Evolutionary conservation across 2,888 invertebrate genomes (phyloP).

Genomic region (Sturmia bella): DNA sequence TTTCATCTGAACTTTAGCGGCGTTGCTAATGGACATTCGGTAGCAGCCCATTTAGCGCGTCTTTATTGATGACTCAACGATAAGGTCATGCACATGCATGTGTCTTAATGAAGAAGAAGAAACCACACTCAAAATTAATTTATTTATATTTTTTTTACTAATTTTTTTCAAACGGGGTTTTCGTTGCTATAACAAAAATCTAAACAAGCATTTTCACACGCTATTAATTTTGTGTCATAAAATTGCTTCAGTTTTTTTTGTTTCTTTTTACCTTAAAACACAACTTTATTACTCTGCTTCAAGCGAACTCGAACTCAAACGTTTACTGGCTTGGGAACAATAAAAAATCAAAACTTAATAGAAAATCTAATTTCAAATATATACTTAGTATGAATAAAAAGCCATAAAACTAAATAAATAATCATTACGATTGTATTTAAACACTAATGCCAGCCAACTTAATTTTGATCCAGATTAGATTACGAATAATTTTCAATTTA

Average conservation of each 20-base stretch:
- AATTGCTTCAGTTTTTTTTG: not conserved
- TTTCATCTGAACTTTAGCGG: too few relatives aligned
- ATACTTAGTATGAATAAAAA: constrained; percentile 20
- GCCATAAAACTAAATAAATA: constrained; percentile 28
- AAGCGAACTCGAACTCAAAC: not conserved
- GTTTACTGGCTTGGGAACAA: not conserved
- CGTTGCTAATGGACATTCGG: not conserved
- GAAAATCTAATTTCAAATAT: constrained; percentile 52
- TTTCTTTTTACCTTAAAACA: constrained; percentile 49
- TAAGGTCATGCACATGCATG: constrained; percentile 40
- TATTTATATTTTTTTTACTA: constrained; percentile 29
- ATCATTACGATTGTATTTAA: constrained; percentile 65
- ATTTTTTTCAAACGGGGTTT: not conserved
- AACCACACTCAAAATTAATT: constrained; percentile 7
- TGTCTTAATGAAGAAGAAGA: constrained; percentile 19
- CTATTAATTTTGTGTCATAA: constrained; percentile 63
- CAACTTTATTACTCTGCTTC: constrained; percentile 30
- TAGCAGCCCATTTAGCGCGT: constrained; percentile 33
- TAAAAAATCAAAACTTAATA: constrained; percentile 46
- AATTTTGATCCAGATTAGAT: constrained; percentile 67
- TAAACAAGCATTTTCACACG: constrained; percentile 65
- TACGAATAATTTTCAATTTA: constrained; percentile 52
- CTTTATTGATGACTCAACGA: constrained; percentile 29
- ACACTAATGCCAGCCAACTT: constrained; percentile 61
- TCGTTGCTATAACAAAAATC: constrained; percentile 23